phyloP scores from a whole-genome alignment of 2,888 invertebrate species.

The Apotomis betuletana region DNA sequence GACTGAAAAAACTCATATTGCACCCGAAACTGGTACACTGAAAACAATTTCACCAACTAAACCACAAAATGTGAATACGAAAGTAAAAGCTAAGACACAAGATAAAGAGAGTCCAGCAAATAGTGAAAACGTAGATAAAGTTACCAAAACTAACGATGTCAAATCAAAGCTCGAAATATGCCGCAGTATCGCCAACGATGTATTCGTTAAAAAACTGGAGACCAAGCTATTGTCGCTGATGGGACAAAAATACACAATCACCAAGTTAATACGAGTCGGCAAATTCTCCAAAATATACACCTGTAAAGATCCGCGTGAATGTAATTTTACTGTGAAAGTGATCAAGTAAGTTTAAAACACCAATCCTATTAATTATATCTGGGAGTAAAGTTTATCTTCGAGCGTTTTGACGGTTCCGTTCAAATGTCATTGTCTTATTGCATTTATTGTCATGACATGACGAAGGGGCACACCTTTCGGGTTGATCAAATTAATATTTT shows the following conservation, averaged over 20 bases:
- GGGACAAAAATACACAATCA: constrained; percentile 46
- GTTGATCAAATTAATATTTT: too few relatives aligned
- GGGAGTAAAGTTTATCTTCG: too few relatives aligned
- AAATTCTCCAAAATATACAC: constrained; percentile 58
- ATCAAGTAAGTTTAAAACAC: constrained; percentile 52
- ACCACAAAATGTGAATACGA: too few relatives aligned
- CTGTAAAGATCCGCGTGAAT: constrained; percentile 49
- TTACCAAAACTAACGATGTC: not conserved
- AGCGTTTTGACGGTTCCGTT: too few relatives aligned
- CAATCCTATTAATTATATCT: too few relatives aligned
- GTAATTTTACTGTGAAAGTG: constrained; percentile 56
- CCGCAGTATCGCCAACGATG: not conserved
- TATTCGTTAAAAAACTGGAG: constrained; percentile 44
- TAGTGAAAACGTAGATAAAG: not conserved
- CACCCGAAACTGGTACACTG: too few relatives aligned
- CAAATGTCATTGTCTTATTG: too few relatives aligned
- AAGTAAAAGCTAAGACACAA: not conserved
- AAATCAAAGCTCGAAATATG: not conserved
- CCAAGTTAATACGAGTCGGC: constrained; percentile 52
- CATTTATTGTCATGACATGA: too few relatives aligned
- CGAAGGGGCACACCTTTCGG: too few relatives aligned
- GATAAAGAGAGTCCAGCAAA: constrained; percentile 1
- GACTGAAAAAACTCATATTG: too few relatives aligned
- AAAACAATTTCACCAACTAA: too few relatives aligned
- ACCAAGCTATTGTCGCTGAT: constrained; percentile 46